phyloP scores from a whole-genome alignment of 2,113 vertebrate genomes.

The Vulpes lagopus region DNA sequence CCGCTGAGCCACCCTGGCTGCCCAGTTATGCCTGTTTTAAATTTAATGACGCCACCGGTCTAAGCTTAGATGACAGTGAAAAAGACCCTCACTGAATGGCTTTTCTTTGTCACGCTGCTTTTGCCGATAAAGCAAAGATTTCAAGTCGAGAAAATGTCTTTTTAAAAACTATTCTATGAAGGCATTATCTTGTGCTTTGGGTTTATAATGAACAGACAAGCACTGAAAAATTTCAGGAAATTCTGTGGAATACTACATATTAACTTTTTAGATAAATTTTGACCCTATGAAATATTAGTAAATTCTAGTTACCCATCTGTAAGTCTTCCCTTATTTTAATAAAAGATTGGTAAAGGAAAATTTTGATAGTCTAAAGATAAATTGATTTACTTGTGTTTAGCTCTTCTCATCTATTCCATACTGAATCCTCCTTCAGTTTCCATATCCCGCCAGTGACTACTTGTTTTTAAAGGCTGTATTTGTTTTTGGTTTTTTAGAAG shows the following conservation, averaged over 20 bases:
- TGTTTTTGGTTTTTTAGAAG: not conserved
- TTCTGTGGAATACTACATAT: slow-evolving; percentile 12
- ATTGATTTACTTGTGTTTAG: not conserved
- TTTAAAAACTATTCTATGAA: not conserved
- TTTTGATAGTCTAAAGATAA: not conserved
- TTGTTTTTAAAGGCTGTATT: slow-evolving; percentile 38
- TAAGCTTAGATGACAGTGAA: not conserved
- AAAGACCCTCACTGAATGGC: not conserved
- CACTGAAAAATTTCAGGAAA: not conserved
- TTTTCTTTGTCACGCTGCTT: slow-evolving; percentile 49
- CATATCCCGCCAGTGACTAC: not conserved
- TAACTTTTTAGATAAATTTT: slow-evolving; percentile 55
- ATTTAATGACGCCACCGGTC: not conserved
- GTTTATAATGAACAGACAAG: not conserved
- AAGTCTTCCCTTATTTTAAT: not conserved
- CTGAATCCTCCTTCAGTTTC: slow-evolving; percentile 21
- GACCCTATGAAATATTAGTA: slow-evolving; percentile 40
- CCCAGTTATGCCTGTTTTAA: not conserved
- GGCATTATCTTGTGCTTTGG: not conserved
- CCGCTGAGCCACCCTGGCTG: too few species aligned
- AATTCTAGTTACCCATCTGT: not conserved
- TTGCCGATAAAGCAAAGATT: slow-evolving; percentile 68
- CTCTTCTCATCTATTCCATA: not conserved
- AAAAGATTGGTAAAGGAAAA: not conserved
- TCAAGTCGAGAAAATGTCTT: not conserved